Conservation (phyloP, 2,888 invertebrate species). For the Apodemia hepburni region DNA sequence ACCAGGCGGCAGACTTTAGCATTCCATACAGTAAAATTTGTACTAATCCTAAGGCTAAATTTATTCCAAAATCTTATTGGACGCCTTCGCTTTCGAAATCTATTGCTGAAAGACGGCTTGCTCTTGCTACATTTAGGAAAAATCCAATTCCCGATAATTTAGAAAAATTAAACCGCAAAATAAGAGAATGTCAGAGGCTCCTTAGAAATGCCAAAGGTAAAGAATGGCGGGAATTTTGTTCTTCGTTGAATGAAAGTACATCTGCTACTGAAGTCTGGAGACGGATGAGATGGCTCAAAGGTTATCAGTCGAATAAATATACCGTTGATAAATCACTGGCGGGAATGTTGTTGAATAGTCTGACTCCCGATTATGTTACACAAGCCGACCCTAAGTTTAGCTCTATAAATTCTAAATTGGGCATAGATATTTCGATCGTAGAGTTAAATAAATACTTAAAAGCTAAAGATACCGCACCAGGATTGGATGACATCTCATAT, state of each 20-base stretch:
- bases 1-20: neutral
- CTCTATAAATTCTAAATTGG: conserved; percentile 10
- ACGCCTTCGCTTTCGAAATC: conserved; percentile 2
- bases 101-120: conserved; percentile 16
- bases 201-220: conserved; percentile 1
- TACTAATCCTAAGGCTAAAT: neutral
- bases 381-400: conserved; percentile 13
- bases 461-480: conserved; percentile 17
- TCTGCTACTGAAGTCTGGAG: conserved; percentile 18
- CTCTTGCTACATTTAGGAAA: conserved; percentile 8
- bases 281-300: conserved; percentile 20
- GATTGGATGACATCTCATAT: conserved; percentile 17
- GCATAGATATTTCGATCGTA: neutral
- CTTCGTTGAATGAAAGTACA: too few relatives aligned
- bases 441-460: conserved; percentile 20
- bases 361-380: conserved; percentile 19
- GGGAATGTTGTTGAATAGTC: conserved; percentile 11
- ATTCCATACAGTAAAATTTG: neutral
- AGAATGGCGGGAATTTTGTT: too few relatives aligned
- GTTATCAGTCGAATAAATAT: neutral
- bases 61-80: neutral
- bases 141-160: conserved; percentile 17
- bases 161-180: conserved; percentile 10
- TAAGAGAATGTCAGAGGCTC: conserved; percentile 5
- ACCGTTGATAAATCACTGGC: conserved; percentile 15